Evolutionary conservation across 2,113 vertebrate species (phyloP).

Genomic region (Serilophus lunatus): DNA sequence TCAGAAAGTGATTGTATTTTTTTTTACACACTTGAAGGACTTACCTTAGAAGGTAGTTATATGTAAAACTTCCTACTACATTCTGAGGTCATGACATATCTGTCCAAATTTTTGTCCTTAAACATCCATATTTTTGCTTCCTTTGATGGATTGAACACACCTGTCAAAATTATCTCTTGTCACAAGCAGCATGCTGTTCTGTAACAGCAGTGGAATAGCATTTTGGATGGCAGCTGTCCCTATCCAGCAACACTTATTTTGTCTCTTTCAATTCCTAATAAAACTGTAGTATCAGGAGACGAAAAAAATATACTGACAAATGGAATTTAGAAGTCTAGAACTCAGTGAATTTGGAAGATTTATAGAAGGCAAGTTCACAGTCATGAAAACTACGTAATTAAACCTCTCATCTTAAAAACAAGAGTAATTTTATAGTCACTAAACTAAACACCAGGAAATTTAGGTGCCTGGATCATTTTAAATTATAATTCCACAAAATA

Average conservation of each 20-base stretch:
- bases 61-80: not conserved
- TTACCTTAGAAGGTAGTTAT: not conserved
- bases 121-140: not conserved
- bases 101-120: not conserved
- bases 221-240: not conserved
- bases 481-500: constrained; percentile 3
- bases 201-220: not conserved
- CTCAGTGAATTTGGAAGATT: not conserved
- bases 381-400: not conserved
- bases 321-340: not conserved
- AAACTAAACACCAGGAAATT: not conserved
- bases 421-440: not conserved
- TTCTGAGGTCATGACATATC: not conserved
- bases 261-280: not conserved
- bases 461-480: not conserved
- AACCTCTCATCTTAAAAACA: not conserved
- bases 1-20: not conserved
- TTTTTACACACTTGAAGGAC: not conserved
- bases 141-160: not conserved
- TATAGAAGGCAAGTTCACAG: constrained; percentile 1
- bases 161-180: not conserved
- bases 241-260: not conserved
- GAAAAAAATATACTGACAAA: not conserved
- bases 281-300: not conserved
- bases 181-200: not conserved